Evolutionary conservation across 2,888 invertebrate species (phyloP).

Genomic region (Tinea semifulvella): DNA sequence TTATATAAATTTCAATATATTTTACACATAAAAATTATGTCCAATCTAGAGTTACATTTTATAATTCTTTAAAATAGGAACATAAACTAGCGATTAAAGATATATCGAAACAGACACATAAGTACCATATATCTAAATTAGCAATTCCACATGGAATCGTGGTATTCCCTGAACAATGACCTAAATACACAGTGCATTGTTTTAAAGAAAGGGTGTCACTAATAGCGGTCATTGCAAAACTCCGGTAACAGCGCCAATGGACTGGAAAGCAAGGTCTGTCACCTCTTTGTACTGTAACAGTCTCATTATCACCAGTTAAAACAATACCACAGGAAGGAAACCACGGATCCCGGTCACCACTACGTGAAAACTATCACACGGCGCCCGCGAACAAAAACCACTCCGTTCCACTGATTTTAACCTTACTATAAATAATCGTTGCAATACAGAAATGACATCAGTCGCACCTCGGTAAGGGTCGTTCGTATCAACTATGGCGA

Average conservation of each 20-base stretch:
- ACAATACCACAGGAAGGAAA: constrained; percentile 65
- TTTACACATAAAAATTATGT: too few relatives aligned
- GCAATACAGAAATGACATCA: constrained; percentile 53
- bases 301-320: constrained; percentile 57
- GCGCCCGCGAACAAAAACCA: constrained; percentile 31
- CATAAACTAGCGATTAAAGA: too few relatives aligned
- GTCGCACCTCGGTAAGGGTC: constrained; percentile 38
- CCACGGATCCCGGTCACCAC: constrained; percentile 37
- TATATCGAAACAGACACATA: too few relatives aligned
- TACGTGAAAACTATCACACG: constrained; percentile 53
- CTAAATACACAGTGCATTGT: not conserved
- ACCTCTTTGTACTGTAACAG: constrained; percentile 51
- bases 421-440: constrained; percentile 57
- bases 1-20: too few relatives aligned
- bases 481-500: constrained; percentile 33
- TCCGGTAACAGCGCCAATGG: constrained; percentile 53
- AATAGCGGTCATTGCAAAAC: constrained; percentile 47
- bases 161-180: too few relatives aligned
- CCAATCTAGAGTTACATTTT: too few relatives aligned
- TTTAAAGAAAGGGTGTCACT: constrained; percentile 47
- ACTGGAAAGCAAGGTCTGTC: constrained; percentile 64
- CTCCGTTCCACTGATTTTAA: constrained; percentile 57
- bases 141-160: too few relatives aligned
- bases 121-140: too few relatives aligned
- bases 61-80: too few relatives aligned